Evolutionary conservation across 2,113 vertebrate species (phyloP).

Genomic region (Butorides virescens): DNA sequence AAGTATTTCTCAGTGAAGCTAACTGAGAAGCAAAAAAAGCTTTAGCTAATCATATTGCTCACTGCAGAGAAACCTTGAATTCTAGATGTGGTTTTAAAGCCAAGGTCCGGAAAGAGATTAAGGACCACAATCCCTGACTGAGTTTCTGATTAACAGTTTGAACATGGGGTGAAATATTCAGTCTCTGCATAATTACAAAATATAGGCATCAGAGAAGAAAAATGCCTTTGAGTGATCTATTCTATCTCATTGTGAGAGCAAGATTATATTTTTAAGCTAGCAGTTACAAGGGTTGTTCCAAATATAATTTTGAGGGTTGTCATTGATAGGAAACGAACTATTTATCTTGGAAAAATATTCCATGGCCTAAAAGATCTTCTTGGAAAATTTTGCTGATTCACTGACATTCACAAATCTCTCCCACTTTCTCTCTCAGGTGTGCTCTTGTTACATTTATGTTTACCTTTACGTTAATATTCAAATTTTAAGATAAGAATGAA

Average conservation of each 20-base stretch:
- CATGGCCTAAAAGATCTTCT: background rate
- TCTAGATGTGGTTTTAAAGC: background rate
- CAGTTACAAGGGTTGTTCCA: background rate
- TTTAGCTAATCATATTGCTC: background rate
- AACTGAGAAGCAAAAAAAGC: background rate
- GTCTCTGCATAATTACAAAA: background rate
- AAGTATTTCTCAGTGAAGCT: background rate
- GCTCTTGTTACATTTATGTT: background rate
- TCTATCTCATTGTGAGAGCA: background rate
- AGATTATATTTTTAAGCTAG: background rate
- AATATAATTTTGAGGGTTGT: background rate
- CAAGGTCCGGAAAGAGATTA: background rate
- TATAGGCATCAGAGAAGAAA: background rate
- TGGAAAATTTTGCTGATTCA: background rate
- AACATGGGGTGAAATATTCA: background rate
- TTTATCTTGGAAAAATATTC: background rate
- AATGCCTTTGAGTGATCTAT: background rate
- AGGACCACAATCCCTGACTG: background rate
- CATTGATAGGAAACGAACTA: background rate
- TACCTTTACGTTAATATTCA: background rate
- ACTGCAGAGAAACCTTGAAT: background rate
- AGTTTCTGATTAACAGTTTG: conserved; percentile 32
- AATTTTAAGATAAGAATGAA: background rate
- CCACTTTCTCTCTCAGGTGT: background rate
- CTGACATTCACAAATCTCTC: background rate